Percentiles rank a stretch among this genome's conserved stretches.
Evolutionary conservation across 1,140 invertebrate species (phyloP).

Genomic region (Triops cancriformis): DNA sequence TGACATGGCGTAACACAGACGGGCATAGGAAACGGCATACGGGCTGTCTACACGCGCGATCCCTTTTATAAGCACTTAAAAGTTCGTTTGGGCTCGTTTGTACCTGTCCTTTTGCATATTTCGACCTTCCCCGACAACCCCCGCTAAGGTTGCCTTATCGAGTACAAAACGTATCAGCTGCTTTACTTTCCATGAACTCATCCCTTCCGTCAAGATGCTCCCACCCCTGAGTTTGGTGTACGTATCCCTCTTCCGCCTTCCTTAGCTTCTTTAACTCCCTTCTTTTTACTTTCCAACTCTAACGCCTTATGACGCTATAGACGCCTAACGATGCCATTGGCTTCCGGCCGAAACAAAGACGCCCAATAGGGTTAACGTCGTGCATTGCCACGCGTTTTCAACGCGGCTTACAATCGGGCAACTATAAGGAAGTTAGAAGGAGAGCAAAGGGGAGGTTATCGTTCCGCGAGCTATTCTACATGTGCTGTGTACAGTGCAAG

Average conservation of each 20-base stretch:
- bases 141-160: neutral
- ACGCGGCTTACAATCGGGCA: slow-evolving; percentile 12
- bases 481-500: neutral
- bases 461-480: neutral
- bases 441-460: neutral
- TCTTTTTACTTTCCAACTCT: neutral
- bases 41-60: neutral
- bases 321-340: slow-evolving; percentile 9
- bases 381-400: slow-evolving; percentile 2
- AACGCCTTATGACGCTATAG: slow-evolving; percentile 3
- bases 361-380: slow-evolving; percentile 12
- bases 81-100: neutral
- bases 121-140: neutral
- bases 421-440: slow-evolving; percentile 10
- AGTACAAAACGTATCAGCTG: neutral
- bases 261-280: neutral
- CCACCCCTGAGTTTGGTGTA: neutral
- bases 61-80: neutral
- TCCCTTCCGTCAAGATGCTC: neutral
- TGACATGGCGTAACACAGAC: neutral
- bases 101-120: neutral
- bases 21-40: neutral
- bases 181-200: neutral
- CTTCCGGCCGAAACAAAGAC: slow-evolving; percentile 5
- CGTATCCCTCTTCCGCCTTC: neutral